Evolutionary conservation across 2,888 invertebrate genomes (phyloP), one percentile per base, ranked within the genome.

Genomic region (Caenorhabditis japonica): DNA sequence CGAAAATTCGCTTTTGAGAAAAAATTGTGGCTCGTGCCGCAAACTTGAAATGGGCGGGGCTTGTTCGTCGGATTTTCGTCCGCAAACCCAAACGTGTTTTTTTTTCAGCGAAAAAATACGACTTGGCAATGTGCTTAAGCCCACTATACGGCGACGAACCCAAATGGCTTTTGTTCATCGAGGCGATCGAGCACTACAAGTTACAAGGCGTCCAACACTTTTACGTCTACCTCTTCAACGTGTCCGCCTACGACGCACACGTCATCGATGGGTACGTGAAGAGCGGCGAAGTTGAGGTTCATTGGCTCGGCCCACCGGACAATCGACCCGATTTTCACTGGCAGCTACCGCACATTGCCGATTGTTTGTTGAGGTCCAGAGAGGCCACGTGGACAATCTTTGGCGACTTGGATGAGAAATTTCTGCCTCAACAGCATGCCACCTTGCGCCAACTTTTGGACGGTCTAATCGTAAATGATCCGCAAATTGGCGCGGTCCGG

Each of bases 201-300:
- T 23, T 70, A 49, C 70, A 70, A 60, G 69, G 69, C 13, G 53
- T 49, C 5, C 25, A 51, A 47, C 60, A 69, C 23, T 69, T 69
- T 33, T 69, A 71, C n/a, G n/a, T 71, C 1, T 30, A 71, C 25
- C 33, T 62, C 19, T 46, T 36, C 21, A 17, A 58, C 27, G 46
- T 46, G 4, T 33, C 49, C 1, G 17, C 23, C 2, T 71, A 71
- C 15, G 56, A 52, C 47, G n/a, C 30, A 15, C 30, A 30, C 17
- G 25, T 71, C 10, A 8, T 62, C n/a, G 27, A 58, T 27, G 71
- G 62, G 19, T 71, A 71, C 43, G 58, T 52, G n/a, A 33, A 58
- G 27, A 71, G 62, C 4, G 71, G 71, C 23, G 71, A 71, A 25
- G 39, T 62, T 0, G 71, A 71, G 30, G 30, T 71, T 0, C 36